Base-by-base conservation (phyloP, 2,888 invertebrate genomes). In the Cosmia trapezina region DNA sequence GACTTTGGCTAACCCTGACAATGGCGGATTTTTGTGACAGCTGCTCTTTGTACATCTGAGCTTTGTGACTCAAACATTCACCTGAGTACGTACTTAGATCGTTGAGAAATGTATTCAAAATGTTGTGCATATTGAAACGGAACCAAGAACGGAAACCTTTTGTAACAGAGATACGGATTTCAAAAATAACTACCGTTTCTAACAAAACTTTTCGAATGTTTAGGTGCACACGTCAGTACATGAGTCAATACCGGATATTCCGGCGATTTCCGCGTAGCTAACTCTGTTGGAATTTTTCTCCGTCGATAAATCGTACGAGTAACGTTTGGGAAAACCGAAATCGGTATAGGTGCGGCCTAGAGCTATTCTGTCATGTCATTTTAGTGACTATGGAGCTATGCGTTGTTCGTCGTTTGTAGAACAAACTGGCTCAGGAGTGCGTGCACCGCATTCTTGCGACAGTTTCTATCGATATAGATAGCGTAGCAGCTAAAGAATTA, bases 261-360 rank as follows among this genome's bases (percentile, higher is more conserved):
- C 14, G n/a, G 43, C 47, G 61, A 73, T 57, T 70, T 69, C 57
- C 60, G 47, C 54, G n/a, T 75, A 33, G 7, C 33, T 57, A 28
- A 49, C 22, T 28, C 65, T 47, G 28, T 53, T 64, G 76, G 62
- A 67, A 72, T 70, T 81, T 76, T 76, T 59, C 61, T 65, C 37
- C 69, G 69, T 53, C 53, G 65, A 78, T 76, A 71, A 78, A 69
- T 74, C 51, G 64, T 73, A 62, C 19, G 45, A 45, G 33, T 68
- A 73, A 72, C 61, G 51, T 69, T 71, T 76, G 59, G 37, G 59
- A 60, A 68, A 80, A 68, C 64, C 61, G 41, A 74, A 85, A 72
- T 68, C 59, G 45, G 67, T 22, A 43, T 41, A n/a, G 33, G 41
- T 70, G 70, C 33, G 60, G 59, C 43, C 47, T 61, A 49, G 43